These are phyloP conservation scores for Magallana ariakensis DNA, from an alignment of 1,140 invertebrate species.

Conservation along the genomic window DNA sequence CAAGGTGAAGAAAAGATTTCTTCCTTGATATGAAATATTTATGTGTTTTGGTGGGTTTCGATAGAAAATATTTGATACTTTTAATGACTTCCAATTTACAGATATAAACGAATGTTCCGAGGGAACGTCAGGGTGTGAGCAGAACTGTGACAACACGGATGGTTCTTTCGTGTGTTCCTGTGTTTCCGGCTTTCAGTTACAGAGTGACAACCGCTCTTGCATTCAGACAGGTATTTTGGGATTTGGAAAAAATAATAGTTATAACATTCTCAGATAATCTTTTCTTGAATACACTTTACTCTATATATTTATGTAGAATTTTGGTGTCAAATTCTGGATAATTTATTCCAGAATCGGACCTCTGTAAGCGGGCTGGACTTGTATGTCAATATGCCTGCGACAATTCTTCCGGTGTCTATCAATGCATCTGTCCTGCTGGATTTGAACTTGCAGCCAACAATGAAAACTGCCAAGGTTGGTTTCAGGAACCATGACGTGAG, in stretches of 20 bases:
- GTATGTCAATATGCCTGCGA: constrained; percentile 37
- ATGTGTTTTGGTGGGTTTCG: not conserved
- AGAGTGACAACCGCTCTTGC: not conserved
- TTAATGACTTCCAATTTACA: not conserved
- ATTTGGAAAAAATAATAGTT: not conserved
- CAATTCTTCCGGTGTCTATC: constrained; percentile 13
- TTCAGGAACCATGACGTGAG: not conserved
- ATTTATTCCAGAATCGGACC: constrained; percentile 9
- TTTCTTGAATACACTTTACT: no score
- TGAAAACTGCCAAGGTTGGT: not conserved
- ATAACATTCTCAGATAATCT: no score
- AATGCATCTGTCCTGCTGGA: constrained; percentile 39
- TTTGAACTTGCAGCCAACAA: not conserved
- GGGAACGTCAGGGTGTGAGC: constrained; percentile 31
- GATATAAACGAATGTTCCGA: constrained; percentile 46
- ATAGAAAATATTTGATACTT: not conserved
- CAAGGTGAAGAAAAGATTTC: not conserved
- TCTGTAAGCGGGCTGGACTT: not conserved
- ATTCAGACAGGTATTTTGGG: constrained; percentile 13
- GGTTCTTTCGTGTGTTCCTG: constrained; percentile 14
- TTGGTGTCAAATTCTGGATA: no score
- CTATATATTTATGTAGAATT: no score
- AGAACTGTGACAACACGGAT: constrained; percentile 37
- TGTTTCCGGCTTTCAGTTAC: constrained; percentile 13
- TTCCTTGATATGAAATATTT: not conserved